phyloP scores from a whole-genome alignment of 2,888 invertebrate genomes.

The Caenorhabditis sp. region DNA sequence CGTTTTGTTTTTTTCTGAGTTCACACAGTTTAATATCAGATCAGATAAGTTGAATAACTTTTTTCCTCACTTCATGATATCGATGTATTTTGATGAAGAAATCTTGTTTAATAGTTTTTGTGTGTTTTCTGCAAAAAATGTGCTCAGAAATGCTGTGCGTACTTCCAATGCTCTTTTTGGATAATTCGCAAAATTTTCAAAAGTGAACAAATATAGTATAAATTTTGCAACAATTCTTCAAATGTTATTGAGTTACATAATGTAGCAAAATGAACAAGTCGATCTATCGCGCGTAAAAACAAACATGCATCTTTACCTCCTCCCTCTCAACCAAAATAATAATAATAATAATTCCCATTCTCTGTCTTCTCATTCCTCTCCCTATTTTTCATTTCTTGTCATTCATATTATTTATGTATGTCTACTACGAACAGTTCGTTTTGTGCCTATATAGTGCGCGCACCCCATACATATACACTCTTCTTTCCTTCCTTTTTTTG shows the following conservation, averaged over 20 bases:
- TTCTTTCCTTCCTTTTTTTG: neutral
- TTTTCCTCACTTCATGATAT: no score
- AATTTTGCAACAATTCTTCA: neutral
- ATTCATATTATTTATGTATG: slow-evolving; percentile 20
- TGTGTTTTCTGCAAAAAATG: no score
- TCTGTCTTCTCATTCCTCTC: neutral
- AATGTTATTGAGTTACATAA: neutral
- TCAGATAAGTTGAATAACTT: no score
- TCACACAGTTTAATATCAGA: no score
- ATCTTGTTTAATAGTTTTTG: no score
- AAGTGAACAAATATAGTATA: neutral
- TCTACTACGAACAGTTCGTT: slow-evolving; percentile 1
- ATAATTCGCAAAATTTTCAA: neutral
- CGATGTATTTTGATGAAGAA: no score
- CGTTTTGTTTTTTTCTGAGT: no score
- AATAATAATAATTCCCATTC: slow-evolving; percentile 17
- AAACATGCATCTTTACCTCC: neutral
- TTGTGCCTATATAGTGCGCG: neutral
- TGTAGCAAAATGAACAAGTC: neutral
- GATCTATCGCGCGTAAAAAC: neutral
- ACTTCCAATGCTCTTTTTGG: neutral
- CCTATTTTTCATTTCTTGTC: slow-evolving; percentile 11
- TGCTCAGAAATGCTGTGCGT: no score
- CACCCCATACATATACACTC: neutral
- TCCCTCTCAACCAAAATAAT: no score